These are phyloP conservation scores for Apus apus DNA, from an alignment of 2,113 vertebrate genomes.

Conservation along the genomic window DNA sequence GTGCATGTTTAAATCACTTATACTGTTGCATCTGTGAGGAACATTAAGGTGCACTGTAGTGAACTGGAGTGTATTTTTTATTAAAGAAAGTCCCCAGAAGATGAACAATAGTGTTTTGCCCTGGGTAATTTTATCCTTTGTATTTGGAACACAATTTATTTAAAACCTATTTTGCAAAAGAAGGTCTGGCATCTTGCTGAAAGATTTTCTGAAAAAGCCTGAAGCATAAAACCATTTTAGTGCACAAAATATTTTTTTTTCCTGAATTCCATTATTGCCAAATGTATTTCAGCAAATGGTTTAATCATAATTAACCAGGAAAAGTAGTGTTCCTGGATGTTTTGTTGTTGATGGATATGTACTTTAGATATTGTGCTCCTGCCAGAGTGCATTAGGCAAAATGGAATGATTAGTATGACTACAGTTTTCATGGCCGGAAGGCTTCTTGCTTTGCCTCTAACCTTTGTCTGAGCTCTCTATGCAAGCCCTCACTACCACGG, in stretches of 20 bases:
- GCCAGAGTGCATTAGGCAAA: slow-evolving; percentile 41
- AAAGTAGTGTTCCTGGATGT: neutral
- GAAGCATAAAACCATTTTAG: slow-evolving; percentile 36
- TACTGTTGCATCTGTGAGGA: neutral
- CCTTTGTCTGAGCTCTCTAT: neutral
- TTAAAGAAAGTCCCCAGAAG: neutral
- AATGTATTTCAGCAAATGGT: slow-evolving; percentile 28
- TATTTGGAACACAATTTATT: slow-evolving; percentile 25
- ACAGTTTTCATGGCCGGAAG: neutral
- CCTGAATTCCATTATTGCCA: slow-evolving; percentile 21
- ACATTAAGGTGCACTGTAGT: neutral
- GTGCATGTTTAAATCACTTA: neutral
- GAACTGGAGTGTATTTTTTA: neutral
- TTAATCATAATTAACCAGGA: slow-evolving; percentile 43
- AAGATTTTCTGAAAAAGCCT: slow-evolving; percentile 33
- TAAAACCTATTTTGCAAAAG: slow-evolving; percentile 11
- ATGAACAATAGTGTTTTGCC: neutral
- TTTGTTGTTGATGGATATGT: slow-evolving; percentile 48
- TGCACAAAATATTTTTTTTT: neutral
- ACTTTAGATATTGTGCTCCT: slow-evolving; percentile 44
- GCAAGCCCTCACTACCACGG: neutral
- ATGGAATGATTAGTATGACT: slow-evolving; percentile 11
- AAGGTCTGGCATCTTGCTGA: slow-evolving; percentile 18
- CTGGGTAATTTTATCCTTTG: neutral
- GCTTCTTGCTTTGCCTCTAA: neutral